phyloP scores from a whole-genome alignment of 2,797 vertebrate genomes.

The Gymnoscopelus braueri region DNA sequence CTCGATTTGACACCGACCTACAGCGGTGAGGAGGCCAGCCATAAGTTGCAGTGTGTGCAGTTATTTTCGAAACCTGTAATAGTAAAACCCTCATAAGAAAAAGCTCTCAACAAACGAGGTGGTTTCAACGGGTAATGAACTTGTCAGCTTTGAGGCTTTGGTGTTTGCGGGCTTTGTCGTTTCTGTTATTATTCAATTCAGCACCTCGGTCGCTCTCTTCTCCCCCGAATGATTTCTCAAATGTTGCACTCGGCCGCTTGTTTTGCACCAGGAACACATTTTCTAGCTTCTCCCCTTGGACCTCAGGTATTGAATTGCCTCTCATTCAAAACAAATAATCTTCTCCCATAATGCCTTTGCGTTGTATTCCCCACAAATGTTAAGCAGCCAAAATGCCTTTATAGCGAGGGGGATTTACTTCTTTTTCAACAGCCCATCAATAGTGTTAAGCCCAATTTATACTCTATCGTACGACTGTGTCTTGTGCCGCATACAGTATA shows the following conservation, averaged over 20 bases:
- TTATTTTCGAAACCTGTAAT: conserved; percentile 71
- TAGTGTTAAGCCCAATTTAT: conserved; percentile 47
- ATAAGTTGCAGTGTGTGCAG: conserved; percentile 67
- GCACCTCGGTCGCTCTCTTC: conserved; percentile 62
- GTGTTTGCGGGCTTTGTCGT: conserved; percentile 67
- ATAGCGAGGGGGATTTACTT: conserved; percentile 60
- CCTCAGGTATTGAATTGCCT: conserved; percentile 69
- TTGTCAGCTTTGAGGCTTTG: conserved; percentile 73
- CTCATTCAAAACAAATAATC: conserved; percentile 81
- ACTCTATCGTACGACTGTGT: too few species aligned
- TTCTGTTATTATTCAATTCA: conserved; percentile 80
- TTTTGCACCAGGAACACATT: conserved; percentile 75
- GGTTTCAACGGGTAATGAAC: conserved; percentile 78
- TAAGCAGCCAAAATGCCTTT: conserved; percentile 71
- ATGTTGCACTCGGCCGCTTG: conserved; percentile 61
- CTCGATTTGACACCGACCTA: conserved; percentile 60
- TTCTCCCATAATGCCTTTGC: conserved; percentile 65
- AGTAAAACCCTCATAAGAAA: conserved; percentile 67
- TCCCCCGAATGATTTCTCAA: conserved; percentile 69
- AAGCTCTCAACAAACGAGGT: conserved; percentile 67
- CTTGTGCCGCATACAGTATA: too few species aligned
- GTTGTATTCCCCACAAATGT: conserved; percentile 73
- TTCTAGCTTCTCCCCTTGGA: conserved; percentile 70
- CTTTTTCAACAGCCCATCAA: conserved; percentile 64
- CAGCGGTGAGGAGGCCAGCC: conserved; percentile 34